phyloP scores from a whole-genome alignment of 2,888 invertebrate genomes.

The Agonopterix subpropinquella region DNA sequence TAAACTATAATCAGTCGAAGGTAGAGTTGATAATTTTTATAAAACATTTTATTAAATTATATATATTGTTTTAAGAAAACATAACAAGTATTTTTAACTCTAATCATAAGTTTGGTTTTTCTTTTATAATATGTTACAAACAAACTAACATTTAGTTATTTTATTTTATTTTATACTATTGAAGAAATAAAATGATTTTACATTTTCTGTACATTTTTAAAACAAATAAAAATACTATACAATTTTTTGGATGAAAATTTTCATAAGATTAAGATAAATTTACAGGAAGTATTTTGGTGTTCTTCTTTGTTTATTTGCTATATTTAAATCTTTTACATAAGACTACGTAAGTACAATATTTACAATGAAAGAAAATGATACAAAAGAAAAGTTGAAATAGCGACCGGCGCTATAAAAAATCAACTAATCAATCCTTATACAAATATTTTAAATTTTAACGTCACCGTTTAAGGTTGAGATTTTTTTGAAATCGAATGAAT shows the following conservation, averaged over 20 bases:
- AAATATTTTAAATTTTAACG: no score
- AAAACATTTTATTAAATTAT: not conserved
- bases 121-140: conserved; percentile 12
- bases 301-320: conserved; percentile 40
- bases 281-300: conserved; percentile 62
- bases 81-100: conserved; percentile 11
- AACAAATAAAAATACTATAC: no score
- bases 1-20: conserved; percentile 66
- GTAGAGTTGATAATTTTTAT: conserved; percentile 31
- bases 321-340: conserved; percentile 21
- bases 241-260: conserved; percentile 24
- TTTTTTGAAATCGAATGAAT: no score
- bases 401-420: conserved; percentile 18
- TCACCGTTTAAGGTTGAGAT: no score
- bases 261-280: conserved; percentile 63
- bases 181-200: not conserved
- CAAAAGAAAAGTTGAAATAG: conserved; percentile 7
- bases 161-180: not conserved
- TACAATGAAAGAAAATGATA: conserved; percentile 6
- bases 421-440: no score
- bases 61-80: conserved; percentile 16
- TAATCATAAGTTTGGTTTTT: conserved; percentile 22
- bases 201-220: not conserved
- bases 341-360: conserved; percentile 10
- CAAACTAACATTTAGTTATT: conserved; percentile 4